Evolutionary conservation across 2,888 invertebrate genomes (phyloP), one percentile per base, ranked within the genome.

Genomic region (Homarus gammarus): DNA sequence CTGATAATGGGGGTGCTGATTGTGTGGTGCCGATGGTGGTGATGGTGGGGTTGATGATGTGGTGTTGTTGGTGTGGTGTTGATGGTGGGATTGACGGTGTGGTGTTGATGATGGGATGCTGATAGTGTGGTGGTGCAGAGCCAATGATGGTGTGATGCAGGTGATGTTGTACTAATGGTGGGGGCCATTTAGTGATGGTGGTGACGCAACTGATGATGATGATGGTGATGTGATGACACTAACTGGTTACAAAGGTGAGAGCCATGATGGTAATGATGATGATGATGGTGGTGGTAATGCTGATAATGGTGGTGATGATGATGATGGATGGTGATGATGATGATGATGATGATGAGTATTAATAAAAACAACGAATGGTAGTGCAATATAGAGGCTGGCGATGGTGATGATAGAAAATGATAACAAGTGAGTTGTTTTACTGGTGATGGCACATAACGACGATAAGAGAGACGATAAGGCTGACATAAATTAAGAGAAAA

Each of bases 301-400:
- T 79, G 44, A 12, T 38, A 33, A 22, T 64, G 61, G 64, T 61
- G 64, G 81, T 33, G 18, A 31, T 56, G 64, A 38, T 64, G 12
- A 64, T 49, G 27, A 49, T 68, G 1, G 49, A n/a, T 44, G 33
- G 51, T 79, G 22, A 15, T 64, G 33, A 40, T 38, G 64, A 56
- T 49, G 51, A 78, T 49, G 51, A 27, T 79, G 79, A 56, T 79
- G 61, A 8, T 31, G 79, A 15, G n/a, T n/a, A n/a, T n/a, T n/a
- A n/a, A n/a, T n/a, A n/a, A n/a, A n/a, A n/a, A n/a, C n/a, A n/a
- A n/a, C n/a, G n/a, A n/a, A n/a, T n/a, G n/a, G n/a, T n/a, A n/a
- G n/a, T n/a, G n/a, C n/a, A n/a, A n/a, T n/a, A n/a, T n/a, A n/a
- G n/a, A n/a, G n/a, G n/a, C n/a, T n/a, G n/a, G n/a, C n/a, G n/a